Conservation (phyloP, 2,113 vertebrate genomes). For the Salvelinus fontinalis region DNA sequence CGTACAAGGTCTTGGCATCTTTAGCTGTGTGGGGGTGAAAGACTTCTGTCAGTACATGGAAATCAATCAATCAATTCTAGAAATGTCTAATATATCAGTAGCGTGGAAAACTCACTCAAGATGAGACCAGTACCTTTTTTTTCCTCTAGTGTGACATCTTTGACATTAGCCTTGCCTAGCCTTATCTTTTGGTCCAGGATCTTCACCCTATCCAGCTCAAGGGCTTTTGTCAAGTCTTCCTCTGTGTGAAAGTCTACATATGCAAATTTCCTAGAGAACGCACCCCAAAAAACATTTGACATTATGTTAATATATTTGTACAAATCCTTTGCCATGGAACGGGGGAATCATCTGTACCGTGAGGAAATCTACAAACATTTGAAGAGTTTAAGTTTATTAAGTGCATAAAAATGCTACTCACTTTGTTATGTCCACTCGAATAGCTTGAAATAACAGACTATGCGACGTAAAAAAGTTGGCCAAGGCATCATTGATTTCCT, state of each 20-base stretch:
- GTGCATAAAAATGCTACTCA: slow-evolving; percentile 15
- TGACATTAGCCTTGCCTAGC: slow-evolving; percentile 81
- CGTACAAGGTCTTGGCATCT: slow-evolving; percentile 82
- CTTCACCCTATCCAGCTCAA: slow-evolving; percentile 82
- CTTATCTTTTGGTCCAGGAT: slow-evolving; percentile 82
- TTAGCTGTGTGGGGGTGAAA: slow-evolving; percentile 70
- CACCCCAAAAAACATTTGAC: not conserved
- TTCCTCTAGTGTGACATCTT: slow-evolving; percentile 77
- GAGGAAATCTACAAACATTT: not conserved
- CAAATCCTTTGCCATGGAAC: not conserved
- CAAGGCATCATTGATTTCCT: slow-evolving; percentile 52
- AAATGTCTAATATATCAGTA: not conserved
- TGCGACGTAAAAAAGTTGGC: slow-evolving; percentile 46
- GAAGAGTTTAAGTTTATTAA: not conserved
- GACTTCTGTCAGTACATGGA: not conserved
- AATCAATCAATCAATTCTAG: slow-evolving; percentile 58
- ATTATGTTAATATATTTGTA: not conserved
- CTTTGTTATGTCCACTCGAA: slow-evolving; percentile 50
- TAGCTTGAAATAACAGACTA: slow-evolving; percentile 53
- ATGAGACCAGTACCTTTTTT: not conserved
- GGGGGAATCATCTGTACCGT: not conserved
- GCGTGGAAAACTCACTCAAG: not conserved
- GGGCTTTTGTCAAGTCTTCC: slow-evolving; percentile 86
- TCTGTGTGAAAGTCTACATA: slow-evolving; percentile 56
- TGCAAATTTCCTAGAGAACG: slow-evolving; percentile 54